A percentile compares a stretch with the other conserved stretches of the same genome.
phyloP scores from a whole-genome alignment of 2,113 vertebrate species.

The Ailuropoda melanoleuca region DNA sequence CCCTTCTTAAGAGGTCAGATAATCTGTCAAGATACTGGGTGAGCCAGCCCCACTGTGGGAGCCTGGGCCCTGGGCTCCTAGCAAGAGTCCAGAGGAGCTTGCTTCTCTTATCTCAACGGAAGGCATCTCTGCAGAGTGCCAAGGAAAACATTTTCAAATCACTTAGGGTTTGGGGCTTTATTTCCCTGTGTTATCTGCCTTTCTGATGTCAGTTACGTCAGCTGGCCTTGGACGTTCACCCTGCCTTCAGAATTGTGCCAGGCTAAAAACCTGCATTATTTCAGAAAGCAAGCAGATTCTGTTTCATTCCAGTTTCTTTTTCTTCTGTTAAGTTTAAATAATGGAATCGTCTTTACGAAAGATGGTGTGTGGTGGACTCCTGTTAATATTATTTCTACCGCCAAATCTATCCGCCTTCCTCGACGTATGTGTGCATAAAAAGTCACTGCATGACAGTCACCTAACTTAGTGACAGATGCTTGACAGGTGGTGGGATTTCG shows the following conservation, averaged over 20 bases:
- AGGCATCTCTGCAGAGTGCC: neutral
- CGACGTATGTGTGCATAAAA: rapidly evolving
- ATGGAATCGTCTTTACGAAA: neutral
- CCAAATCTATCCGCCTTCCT: neutral
- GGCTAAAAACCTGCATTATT: neutral
- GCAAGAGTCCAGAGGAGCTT: neutral
- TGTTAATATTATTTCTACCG: neutral
- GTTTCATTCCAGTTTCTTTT: neutral
- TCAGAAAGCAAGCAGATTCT: neutral
- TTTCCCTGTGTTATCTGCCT: neutral
- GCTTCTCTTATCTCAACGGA: neutral
- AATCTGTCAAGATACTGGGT: neutral
- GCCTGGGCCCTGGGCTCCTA: neutral
- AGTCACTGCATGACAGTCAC: neutral
- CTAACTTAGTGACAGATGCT: neutral
- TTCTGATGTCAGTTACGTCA: neutral
- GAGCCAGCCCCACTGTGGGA: neutral
- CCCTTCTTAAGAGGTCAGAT: neutral
- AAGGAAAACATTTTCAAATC: neutral
- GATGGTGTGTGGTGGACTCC: neutral
- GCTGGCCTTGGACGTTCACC: neutral
- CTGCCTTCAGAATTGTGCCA: neutral
- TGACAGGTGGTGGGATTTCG: neutral
- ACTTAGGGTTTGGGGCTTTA: neutral
- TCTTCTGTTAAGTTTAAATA: neutral